Evolutionary conservation across 1,140 invertebrate genomes (phyloP).

Genomic region (Coptotermes formosanus): DNA sequence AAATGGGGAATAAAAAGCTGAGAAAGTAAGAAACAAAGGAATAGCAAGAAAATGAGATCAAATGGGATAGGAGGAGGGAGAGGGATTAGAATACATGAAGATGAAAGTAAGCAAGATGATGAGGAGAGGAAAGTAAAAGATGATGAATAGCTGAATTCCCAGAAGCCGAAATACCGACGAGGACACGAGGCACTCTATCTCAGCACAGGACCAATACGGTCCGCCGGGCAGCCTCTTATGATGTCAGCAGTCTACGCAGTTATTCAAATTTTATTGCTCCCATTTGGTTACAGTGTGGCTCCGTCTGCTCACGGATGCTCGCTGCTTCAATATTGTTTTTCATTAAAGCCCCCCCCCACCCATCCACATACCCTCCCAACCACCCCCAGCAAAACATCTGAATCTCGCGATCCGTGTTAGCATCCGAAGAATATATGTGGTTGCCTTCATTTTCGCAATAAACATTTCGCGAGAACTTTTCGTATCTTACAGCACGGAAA

Average conservation of each 20-base stretch:
- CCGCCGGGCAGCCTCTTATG: neutral
- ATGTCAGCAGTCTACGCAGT: neutral
- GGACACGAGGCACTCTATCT: too few relatives aligned
- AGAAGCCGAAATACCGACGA: too few relatives aligned
- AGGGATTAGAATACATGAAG: too few relatives aligned
- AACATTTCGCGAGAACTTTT: neutral
- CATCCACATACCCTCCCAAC: too few relatives aligned
- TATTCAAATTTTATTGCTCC: conserved; percentile 13
- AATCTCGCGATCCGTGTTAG: neutral
- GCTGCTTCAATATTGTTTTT: neutral
- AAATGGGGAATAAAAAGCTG: too few relatives aligned
- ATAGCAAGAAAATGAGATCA: too few relatives aligned
- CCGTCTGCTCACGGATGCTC: neutral
- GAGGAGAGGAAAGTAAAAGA: too few relatives aligned
- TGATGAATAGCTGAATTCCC: too few relatives aligned
- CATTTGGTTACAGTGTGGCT: neutral
- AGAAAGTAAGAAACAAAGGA: too few relatives aligned
- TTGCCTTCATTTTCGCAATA: neutral
- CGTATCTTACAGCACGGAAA: too few relatives aligned
- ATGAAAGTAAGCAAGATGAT: too few relatives aligned
- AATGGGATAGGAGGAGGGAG: too few relatives aligned
- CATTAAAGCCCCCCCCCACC: neutral
- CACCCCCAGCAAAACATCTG: neutral
- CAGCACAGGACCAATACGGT: neutral
- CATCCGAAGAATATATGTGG: neutral